A percentile compares a stretch with the other conserved stretches of the same genome.
Evolutionary conservation across 2,113 vertebrate species (phyloP).

Genomic region (Rhabdomys dilectus): DNA sequence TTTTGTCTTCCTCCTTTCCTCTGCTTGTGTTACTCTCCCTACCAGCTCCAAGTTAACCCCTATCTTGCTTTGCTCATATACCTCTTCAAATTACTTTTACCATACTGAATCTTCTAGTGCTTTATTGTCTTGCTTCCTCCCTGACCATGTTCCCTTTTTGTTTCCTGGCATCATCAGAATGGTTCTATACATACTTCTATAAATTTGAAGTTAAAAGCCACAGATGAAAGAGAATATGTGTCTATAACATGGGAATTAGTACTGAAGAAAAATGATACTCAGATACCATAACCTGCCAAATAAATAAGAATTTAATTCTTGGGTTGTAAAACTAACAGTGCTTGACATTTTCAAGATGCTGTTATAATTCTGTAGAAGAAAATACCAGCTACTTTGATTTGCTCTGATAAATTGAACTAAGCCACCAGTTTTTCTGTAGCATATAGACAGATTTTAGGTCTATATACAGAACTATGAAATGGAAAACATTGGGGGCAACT

Average conservation of each 20-base stretch:
- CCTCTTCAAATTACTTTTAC: background rate
- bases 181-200: background rate
- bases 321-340: background rate
- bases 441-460: background rate
- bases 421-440: background rate
- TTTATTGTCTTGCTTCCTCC: background rate
- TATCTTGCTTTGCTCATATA: background rate
- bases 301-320: slow-evolving; percentile 42
- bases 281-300: background rate
- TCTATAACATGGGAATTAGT: background rate
- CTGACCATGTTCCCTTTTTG: background rate
- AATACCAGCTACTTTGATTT: slow-evolving; percentile 27
- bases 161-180: no score
- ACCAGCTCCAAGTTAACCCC: background rate
- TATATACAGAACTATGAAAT: background rate
- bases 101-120: background rate
- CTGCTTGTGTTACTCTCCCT: background rate
- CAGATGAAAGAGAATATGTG: background rate
- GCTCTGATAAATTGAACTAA: background rate
- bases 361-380: slow-evolving; percentile 28
- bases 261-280: background rate
- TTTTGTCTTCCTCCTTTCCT: background rate
- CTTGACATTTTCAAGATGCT: slow-evolving; percentile 8
- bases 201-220: background rate
- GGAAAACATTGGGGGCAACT: background rate